phyloP scores from a whole-genome alignment of 2,888 invertebrate genomes.

The Leptinotarsa haldemani region DNA sequence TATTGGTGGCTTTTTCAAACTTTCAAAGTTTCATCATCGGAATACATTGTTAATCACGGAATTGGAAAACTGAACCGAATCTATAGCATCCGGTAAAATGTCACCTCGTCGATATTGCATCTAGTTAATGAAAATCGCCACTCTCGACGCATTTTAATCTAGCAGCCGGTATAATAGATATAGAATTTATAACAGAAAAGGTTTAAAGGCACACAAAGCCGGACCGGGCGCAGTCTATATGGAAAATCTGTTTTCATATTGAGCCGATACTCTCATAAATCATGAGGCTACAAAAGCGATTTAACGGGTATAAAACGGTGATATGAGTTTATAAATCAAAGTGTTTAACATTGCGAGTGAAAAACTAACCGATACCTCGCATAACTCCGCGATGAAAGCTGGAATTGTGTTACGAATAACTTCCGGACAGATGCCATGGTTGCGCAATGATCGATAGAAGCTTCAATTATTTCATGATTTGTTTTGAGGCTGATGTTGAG shows the following conservation, averaged over 20 bases:
- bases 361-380: slow-evolving; percentile 49
- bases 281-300: slow-evolving; percentile 58
- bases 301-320: slow-evolving; percentile 58
- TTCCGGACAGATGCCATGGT: slow-evolving; percentile 3
- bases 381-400: slow-evolving; percentile 20
- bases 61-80: background rate
- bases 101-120: background rate
- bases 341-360: slow-evolving; percentile 60
- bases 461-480: background rate
- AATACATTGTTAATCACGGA: too few species aligned
- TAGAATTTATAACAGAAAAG: slow-evolving; percentile 33
- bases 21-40: too few species aligned
- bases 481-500: too few species aligned
- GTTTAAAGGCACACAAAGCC: slow-evolving; percentile 32
- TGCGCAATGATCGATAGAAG: background rate
- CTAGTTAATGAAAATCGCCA: slow-evolving; percentile 14
- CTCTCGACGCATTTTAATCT: slow-evolving; percentile 13
- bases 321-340: slow-evolving; percentile 60
- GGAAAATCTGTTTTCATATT: slow-evolving; percentile 53
- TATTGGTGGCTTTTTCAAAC: too few species aligned
- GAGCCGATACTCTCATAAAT: slow-evolving; percentile 57
- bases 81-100: background rate
- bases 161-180: slow-evolving; percentile 26
- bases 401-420: slow-evolving; percentile 13
- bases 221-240: slow-evolving; percentile 26